These are phyloP conservation scores for Micronycteris hirsuta DNA, from an alignment of 2,113 vertebrate genomes.

Conservation along the genomic window DNA sequence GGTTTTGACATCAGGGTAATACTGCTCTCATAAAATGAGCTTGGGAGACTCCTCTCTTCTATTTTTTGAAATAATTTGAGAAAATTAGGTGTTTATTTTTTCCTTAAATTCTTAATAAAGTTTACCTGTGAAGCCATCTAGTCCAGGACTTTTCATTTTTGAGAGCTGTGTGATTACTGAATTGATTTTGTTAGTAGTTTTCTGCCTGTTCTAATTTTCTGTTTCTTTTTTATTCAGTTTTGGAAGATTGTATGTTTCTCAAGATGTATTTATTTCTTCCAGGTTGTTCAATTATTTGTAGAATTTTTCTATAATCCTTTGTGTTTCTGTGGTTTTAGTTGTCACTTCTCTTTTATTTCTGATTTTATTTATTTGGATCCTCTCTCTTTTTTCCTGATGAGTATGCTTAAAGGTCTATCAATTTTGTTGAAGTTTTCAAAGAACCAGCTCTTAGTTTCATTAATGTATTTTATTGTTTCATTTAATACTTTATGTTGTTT, in stretches of 20 bases:
- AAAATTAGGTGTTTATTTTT: not conserved
- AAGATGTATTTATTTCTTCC: not conserved
- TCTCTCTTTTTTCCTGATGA: not conserved
- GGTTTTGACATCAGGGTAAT: not conserved
- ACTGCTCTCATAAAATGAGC: not conserved
- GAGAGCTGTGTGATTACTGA: not conserved
- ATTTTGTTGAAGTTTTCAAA: not conserved
- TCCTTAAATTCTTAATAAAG: not conserved
- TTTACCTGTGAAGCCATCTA: not conserved
- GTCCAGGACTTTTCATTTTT: not conserved
- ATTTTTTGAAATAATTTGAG: not conserved
- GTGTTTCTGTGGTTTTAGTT: not conserved
- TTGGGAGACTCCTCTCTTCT: not conserved
- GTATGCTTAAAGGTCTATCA: not conserved
- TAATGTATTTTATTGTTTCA: not conserved
- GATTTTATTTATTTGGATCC: not conserved
- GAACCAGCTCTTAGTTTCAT: not conserved
- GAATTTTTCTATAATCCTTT: not conserved
- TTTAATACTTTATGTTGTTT: not conserved
- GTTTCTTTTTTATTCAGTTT: not conserved
- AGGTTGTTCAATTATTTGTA: not conserved
- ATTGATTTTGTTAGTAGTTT: not conserved
- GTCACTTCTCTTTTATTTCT: not conserved
- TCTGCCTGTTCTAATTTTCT: not conserved
- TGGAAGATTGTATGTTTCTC: not conserved